Base-by-base conservation (phyloP, 1,140 invertebrate species). In the Papilio machaon region DNA sequence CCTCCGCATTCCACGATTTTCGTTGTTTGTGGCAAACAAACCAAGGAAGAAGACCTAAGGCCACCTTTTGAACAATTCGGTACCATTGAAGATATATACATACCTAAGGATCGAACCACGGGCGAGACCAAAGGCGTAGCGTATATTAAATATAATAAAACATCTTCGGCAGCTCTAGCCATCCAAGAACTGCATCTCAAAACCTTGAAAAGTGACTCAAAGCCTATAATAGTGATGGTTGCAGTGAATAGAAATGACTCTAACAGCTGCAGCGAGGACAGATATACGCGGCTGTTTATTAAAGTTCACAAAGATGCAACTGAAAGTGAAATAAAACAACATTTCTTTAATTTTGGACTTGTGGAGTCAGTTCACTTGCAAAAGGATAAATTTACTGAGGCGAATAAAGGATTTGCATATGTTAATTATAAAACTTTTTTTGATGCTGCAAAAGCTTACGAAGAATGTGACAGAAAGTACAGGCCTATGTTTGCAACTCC, bases 401-500 rank as follows among this genome's bases (percentile, higher is more conserved):
- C 97, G 85, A 97, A 96, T 82, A 99, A 99, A 95, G 98, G 98
- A 11, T 98, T 99, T 94, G 98, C 97, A 60, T 99, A 98, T 93
- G 97, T 99, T 2, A 97, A 98, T 87, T 99, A 97, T 91, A 96
- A 96, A 85, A 97, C 96, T 95, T 95, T 98, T 88, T 97, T 97
- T 64, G 97, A 98, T 95, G 98, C 98, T 7, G 98, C 98, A 0
- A 96, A 96, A 85, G 98, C 98, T 0, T 98, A 97, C 94, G 98
- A 99, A 94, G 96, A 97, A 84, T 99, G 98, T 94, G 97, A 98
- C 87, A 95, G 96, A 82, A 97, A 97, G 86, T 99, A 97, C 89
- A 98, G 97, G 92, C 97, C 98, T 73, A 97, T 98, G 17, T 99
- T 99, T 96, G 98, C 98, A 13, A 97, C 98, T 86, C 98, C 98